Evolutionary conservation across 1,140 invertebrate species (phyloP).

Genomic region (Andricus grossulariae): DNA sequence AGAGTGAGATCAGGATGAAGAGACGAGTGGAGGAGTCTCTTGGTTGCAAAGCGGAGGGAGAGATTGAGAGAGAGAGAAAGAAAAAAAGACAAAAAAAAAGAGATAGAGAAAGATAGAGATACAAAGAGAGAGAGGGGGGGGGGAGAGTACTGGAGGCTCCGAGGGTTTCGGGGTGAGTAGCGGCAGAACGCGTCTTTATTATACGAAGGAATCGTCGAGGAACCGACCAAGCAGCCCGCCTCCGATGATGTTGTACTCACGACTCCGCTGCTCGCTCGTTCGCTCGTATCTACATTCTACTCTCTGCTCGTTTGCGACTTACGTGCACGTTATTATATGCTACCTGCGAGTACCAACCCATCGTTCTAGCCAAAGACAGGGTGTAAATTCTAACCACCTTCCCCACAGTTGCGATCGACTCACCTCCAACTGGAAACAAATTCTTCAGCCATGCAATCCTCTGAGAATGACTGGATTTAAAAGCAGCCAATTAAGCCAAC

Average conservation of each 20-base stretch:
- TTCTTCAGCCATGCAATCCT: slow-evolving; percentile 13
- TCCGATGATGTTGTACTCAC: slow-evolving; percentile 72
- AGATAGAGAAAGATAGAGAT: slow-evolving; percentile 39
- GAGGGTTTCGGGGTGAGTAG: slow-evolving; percentile 45
- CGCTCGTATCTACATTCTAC: slow-evolving; percentile 50
- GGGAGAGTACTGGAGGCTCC: slow-evolving; percentile 36
- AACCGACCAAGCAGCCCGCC: slow-evolving; percentile 62
- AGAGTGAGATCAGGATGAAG: slow-evolving; percentile 29
- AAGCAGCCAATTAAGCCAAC: slow-evolving; percentile 12
- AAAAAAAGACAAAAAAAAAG: slow-evolving; percentile 44
- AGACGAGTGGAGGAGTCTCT: slow-evolving; percentile 32
- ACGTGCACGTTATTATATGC: slow-evolving; percentile 54
- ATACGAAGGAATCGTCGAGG: slow-evolving; percentile 67
- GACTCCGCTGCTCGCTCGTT: slow-evolving; percentile 57
- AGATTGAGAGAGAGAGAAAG: slow-evolving; percentile 33
- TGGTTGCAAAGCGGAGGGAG: slow-evolving; percentile 24
- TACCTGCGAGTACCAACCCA: slow-evolving; percentile 52
- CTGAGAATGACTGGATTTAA: slow-evolving; percentile 16
- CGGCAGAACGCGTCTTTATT: slow-evolving; percentile 73
- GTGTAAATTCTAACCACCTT: slow-evolving; percentile 21
- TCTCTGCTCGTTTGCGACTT: slow-evolving; percentile 62
- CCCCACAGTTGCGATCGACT: neutral
- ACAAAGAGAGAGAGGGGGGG: slow-evolving; percentile 41
- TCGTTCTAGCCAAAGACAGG: slow-evolving; percentile 5
- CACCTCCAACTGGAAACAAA: neutral